Base-by-base conservation (phyloP, 2,113 vertebrate species). In the Apodemus speciosus region DNA sequence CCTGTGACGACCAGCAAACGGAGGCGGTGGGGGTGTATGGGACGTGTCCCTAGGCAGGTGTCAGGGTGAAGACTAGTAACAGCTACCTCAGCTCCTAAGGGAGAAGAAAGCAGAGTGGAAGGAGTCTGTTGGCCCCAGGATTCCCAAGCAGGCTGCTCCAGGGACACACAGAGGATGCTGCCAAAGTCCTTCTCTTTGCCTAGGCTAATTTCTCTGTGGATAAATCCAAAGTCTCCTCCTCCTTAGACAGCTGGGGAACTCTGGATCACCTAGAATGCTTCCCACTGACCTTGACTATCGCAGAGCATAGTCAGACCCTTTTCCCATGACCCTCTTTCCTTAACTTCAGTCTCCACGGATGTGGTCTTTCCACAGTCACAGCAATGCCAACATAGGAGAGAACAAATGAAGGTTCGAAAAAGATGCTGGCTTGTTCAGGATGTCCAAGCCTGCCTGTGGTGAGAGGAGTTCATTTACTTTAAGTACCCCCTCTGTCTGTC, bases 371-470 rank as follows among this genome's bases (percentile, higher is more conserved):
- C 66, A 89, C 43, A n/a, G 77, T 58, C 71, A 89, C 6, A 91
- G 43, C 21, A 9, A 38, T 43, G 32, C n/a, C 9, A 2, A 76
- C 75, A 94, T 49, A 92, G 62, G 62, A 64, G 72, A 58, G 62
- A 85, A 89, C 25, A 85, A 21, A n/a, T 71, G 38, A 92, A 84
- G 58, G 40, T 43, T 76, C n/a, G 35, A 56, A 94, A 46, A 64
- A 46, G 30, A 46, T 46, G 53, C 38, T 88, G 66, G 21, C n/a
- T 85, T 72, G 23, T 83, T 64, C 46, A 43, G 53, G 6, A n/a
- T 72, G 25, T 30, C 23, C 73, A 40, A 51, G 62, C 18, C 53
- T 0, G 0, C 15, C 53, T 0, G 0, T 5, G n/a, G 49, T 49
- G 21, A n/a, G 9, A 79, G n/a, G 49, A 80, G 13, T 2, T 8